phyloP scores from a whole-genome alignment of 2,888 invertebrate genomes.

The Drosophila stalkeri region DNA sequence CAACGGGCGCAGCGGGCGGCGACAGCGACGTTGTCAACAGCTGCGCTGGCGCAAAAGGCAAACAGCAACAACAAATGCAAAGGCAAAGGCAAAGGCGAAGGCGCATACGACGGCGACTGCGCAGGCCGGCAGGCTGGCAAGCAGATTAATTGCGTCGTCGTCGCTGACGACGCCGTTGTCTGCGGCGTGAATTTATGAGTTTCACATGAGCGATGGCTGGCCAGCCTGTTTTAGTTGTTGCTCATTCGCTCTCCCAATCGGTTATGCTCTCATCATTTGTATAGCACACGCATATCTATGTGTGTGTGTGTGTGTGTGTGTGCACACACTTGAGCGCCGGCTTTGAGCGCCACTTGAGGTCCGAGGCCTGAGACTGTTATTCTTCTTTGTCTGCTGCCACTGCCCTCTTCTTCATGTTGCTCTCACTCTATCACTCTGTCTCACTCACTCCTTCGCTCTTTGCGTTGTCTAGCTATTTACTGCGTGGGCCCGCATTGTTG shows the following conservation, averaged over 20 bases:
- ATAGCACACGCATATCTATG: background rate
- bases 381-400: conserved; percentile 19
- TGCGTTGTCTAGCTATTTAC: conserved; percentile 16
- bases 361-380: conserved; percentile 30
- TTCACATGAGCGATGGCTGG: conserved; percentile 72
- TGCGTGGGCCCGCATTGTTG: conserved; percentile 74
- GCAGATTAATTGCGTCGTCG: conserved; percentile 74
- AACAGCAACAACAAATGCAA: conserved; percentile 1
- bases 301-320: conserved; percentile 7
- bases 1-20: conserved; percentile 79
- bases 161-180: conserved; percentile 38
- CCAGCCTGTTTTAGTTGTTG: conserved; percentile 21
- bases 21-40: conserved; percentile 74
- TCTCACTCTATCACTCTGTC: background rate
- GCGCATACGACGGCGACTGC: conserved; percentile 35
- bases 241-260: conserved; percentile 14
- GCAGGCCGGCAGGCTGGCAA: conserved; percentile 54
- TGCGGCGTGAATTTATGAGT: conserved; percentile 76
- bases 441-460: background rate
- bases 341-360: conserved; percentile 74
- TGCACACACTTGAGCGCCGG: conserved; percentile 50
- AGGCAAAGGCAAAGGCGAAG: conserved; percentile 5
- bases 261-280: conserved; percentile 25
- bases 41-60: conserved; percentile 68
- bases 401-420: background rate